Evolutionary conservation across 1,140 invertebrate genomes (phyloP).

Genomic region (Orchestia grillus): DNA sequence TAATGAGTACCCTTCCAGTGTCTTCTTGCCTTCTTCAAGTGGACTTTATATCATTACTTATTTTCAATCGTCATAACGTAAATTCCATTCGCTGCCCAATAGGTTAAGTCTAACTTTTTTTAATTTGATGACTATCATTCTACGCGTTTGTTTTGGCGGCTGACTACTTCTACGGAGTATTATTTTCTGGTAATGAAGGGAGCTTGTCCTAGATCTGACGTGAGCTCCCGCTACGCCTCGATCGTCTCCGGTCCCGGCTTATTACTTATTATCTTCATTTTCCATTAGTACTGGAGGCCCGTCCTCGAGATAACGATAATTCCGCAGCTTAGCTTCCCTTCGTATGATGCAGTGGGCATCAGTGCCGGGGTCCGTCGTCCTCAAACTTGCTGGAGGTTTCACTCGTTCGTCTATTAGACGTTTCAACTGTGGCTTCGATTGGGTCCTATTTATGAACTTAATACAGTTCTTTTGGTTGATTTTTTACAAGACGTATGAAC

Average conservation of each 20-base stretch:
- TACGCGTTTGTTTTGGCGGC: not conserved
- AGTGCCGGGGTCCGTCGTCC: not conserved
- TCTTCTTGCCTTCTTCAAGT: not conserved
- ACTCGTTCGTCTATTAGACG: not conserved
- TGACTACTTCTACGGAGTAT: not conserved
- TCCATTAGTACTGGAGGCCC: conserved; percentile 23
- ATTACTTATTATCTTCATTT: conserved; percentile 47
- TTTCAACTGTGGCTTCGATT: not conserved
- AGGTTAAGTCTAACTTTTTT: not conserved
- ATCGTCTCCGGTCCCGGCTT: conserved; percentile 22
- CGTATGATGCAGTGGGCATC: not conserved
- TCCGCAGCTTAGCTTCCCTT: conserved; percentile 32
- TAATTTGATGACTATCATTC: not conserved
- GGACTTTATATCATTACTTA: not conserved
- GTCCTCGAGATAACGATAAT: conserved; percentile 33
- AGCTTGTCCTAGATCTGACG: not conserved
- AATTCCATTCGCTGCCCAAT: too few species aligned
- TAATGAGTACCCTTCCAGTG: not conserved
- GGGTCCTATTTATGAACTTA: not conserved
- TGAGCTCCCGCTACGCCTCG: conserved; percentile 9
- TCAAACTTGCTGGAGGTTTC: not conserved
- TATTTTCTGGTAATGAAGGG: not conserved
- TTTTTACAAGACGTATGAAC: too few species aligned
- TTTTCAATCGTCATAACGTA: not conserved
- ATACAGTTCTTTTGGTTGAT: not conserved